These are phyloP conservation scores for Panulirus ornatus DNA, from an alignment of 1,140 invertebrate genomes.

Conservation along the genomic window DNA sequence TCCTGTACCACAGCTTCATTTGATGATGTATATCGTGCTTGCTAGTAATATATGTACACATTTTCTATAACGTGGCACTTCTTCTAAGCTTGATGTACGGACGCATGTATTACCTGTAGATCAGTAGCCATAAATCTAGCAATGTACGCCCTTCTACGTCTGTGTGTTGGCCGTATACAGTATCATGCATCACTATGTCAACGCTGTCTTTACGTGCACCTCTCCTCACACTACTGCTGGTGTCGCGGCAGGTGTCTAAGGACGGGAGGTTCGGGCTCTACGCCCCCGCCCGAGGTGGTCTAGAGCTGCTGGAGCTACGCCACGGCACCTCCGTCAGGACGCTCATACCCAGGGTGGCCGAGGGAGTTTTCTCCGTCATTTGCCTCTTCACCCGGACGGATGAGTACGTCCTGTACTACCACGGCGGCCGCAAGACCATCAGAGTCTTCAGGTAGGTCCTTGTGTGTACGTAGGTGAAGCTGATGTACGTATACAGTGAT, in stretches of 20 bases:
- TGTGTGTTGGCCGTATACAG: slow-evolving; percentile 78
- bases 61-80: no score
- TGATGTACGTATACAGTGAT: no score
- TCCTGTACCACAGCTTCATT: no score
- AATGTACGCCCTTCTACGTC: no score
- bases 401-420: slow-evolving; percentile 97
- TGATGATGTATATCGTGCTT: no score
- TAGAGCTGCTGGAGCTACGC: slow-evolving; percentile 86
- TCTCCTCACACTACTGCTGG: slow-evolving; percentile 77
- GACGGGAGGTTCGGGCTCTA: slow-evolving; percentile 95
- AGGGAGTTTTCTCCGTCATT: slow-evolving; percentile 97
- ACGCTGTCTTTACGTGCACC: no score
- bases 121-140: no score
- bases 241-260: slow-evolving; percentile 86
- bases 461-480: no score
- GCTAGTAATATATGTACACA: no score
- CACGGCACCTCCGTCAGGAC: slow-evolving; percentile 78
- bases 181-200: neutral
- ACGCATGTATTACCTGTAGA: no score
- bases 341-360: slow-evolving; percentile 85
- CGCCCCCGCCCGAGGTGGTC: slow-evolving; percentile 93
- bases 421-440: slow-evolving; percentile 94
- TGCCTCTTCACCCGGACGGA: slow-evolving; percentile 96
- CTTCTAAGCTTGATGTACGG: no score
- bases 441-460: slow-evolving; percentile 88